Conservation (phyloP, 2,888 invertebrate genomes). For the Campoletis raptor region DNA sequence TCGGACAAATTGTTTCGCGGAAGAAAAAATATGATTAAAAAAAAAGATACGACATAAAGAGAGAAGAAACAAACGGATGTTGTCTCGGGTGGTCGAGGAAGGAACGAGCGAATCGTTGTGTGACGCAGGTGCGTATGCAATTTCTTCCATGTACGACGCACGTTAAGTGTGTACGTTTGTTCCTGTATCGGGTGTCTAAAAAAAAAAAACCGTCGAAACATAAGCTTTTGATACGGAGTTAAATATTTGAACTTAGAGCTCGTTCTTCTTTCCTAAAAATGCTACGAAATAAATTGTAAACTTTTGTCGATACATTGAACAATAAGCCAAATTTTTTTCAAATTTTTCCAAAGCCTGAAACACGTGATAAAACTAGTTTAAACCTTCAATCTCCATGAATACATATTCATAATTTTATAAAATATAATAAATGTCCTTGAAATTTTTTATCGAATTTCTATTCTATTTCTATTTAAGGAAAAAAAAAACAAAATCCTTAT, state of each 20-base stretch:
- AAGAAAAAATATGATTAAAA: constrained; percentile 59
- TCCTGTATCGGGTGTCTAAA: not conserved
- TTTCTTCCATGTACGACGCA: constrained; percentile 39
- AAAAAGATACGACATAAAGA: constrained; percentile 53
- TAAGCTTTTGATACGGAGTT: not conserved
- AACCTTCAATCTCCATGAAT: too few relatives aligned
- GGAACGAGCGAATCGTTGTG: constrained; percentile 28
- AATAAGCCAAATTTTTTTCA: too few relatives aligned
- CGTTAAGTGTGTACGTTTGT: constrained; percentile 13
- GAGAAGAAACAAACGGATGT: constrained; percentile 67
- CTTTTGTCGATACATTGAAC: too few relatives aligned
- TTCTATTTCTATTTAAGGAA: not conserved
- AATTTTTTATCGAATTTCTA: not conserved
- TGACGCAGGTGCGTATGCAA: constrained; percentile 54
- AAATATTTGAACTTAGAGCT: too few relatives aligned
- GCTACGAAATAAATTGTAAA: too few relatives aligned
- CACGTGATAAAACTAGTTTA: too few relatives aligned
- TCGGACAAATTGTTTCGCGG: constrained; percentile 71
- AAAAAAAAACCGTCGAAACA: not conserved
- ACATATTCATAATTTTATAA: too few relatives aligned
- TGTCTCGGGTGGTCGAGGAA: constrained; percentile 43
- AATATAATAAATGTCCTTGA: too few relatives aligned
- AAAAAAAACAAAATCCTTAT: not conserved
- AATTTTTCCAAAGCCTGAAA: too few relatives aligned
- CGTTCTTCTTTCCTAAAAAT: too few relatives aligned